Conservation (phyloP, 2,888 invertebrate genomes). For the Machimus atricapillus region DNA sequence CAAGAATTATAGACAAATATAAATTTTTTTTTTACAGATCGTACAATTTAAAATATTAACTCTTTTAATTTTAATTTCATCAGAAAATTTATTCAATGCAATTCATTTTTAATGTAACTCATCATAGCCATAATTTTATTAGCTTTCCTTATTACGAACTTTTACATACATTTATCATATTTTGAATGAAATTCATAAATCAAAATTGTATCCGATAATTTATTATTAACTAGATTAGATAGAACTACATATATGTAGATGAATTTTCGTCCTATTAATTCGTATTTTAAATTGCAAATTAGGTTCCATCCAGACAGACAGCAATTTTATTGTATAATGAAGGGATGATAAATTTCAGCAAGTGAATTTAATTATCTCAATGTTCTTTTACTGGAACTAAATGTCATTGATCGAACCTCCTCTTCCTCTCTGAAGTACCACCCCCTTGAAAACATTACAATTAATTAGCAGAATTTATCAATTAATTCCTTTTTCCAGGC, state of each 20-base stretch:
- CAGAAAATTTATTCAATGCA: no score
- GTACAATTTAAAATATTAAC: no score
- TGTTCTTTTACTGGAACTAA: not conserved
- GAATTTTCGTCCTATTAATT: not conserved
- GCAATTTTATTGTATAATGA: not conserved
- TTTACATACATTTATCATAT: no score
- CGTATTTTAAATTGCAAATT: not conserved
- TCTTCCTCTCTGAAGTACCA: not conserved
- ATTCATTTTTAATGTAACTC: no score
- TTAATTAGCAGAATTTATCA: not conserved
- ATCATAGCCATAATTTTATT: not conserved
- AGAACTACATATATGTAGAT: no score
- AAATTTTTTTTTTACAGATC: no score
- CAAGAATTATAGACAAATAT: no score
- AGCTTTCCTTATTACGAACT: no score
- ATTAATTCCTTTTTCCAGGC: slow-evolving; percentile 69
- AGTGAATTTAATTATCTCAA: not conserved
- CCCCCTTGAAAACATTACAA: not conserved
- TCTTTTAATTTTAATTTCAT: no score
- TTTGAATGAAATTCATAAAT: not conserved
- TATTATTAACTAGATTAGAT: not conserved
- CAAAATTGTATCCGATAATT: not conserved
- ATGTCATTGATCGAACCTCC: not conserved
- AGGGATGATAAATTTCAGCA: not conserved
- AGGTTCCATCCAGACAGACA: not conserved